phyloP scores from a whole-genome alignment of 92 coral and sea anemone species.

The Porites evermanni region DNA sequence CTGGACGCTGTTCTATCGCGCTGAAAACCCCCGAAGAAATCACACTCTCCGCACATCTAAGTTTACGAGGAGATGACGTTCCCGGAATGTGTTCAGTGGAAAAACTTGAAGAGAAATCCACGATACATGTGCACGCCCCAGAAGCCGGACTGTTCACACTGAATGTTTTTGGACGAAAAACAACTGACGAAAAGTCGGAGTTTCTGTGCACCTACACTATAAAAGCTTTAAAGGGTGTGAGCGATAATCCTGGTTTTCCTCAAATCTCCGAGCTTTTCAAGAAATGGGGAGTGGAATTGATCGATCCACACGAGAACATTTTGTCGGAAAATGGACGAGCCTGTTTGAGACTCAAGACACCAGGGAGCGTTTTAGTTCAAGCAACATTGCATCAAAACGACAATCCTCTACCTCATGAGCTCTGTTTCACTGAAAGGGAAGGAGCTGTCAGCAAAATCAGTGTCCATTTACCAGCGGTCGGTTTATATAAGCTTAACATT shows the following conservation, averaged over 20 bases:
- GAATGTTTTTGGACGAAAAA: conserved; percentile 70
- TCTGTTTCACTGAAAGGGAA: conserved; percentile 77
- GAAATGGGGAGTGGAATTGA: conserved; percentile 66
- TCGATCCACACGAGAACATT: conserved; percentile 74
- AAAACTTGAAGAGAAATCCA: conserved; percentile 41
- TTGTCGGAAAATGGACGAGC: conserved; percentile 66
- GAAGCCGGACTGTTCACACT: conserved; percentile 70
- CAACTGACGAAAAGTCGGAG: conserved; percentile 50
- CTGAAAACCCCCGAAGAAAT: conserved; percentile 68
- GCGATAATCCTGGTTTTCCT: conserved; percentile 84
- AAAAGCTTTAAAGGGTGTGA: conserved; percentile 72
- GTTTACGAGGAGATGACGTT: conserved; percentile 53
- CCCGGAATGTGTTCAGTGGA: conserved; percentile 79
- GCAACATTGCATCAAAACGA: conserved; percentile 74
- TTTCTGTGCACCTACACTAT: conserved; percentile 76
- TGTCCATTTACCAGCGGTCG: conserved; percentile 76
- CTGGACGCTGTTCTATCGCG: conserved; percentile 69
- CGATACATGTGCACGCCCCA: conserved; percentile 72
- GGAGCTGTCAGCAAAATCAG: conserved; percentile 45
- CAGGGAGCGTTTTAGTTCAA: conserved; percentile 59
- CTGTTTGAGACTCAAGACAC: conserved; percentile 54
- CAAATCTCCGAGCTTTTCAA: conserved; percentile 63
- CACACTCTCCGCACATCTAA: conserved; percentile 62
- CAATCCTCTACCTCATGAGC: conserved; percentile 59
- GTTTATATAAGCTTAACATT: conserved; percentile 74